phyloP scores from a whole-genome alignment of 2,113 vertebrate species.

The Anseranas semipalmata region DNA sequence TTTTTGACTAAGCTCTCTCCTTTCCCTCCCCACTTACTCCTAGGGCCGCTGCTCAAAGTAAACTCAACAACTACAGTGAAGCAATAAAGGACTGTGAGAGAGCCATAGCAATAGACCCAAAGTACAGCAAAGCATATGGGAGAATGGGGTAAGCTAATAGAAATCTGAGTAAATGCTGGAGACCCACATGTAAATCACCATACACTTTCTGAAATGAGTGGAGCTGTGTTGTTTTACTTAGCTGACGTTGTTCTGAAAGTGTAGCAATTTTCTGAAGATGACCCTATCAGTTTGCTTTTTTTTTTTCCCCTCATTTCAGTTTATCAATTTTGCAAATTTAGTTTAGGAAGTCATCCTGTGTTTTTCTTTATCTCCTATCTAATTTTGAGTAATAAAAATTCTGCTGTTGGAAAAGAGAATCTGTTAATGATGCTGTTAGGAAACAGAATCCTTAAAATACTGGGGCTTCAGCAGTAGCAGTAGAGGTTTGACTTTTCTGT shows the following conservation, averaged over 20 bases:
- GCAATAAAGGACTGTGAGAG: slow-evolving; percentile 93
- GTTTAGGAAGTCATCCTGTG: neutral
- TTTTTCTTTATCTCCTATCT: neutral
- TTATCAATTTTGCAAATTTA: neutral
- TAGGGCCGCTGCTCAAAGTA: slow-evolving; percentile 96
- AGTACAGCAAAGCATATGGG: slow-evolving; percentile 97
- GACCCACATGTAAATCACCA: neutral
- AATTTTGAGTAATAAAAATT: neutral
- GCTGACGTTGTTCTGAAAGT: neutral
- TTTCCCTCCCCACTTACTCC: neutral
- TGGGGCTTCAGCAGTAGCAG: neutral
- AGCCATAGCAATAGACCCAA: slow-evolving; percentile 92
- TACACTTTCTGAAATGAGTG: neutral
- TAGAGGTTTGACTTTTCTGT: neutral
- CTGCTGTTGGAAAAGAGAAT: neutral
- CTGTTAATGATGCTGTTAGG: neutral
- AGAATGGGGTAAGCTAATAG: slow-evolving; percentile 91
- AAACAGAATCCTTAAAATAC: neutral
- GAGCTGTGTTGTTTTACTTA: neutral
- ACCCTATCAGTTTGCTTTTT: neutral
- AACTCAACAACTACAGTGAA: slow-evolving; percentile 90
- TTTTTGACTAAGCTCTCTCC: neutral
- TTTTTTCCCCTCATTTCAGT: neutral
- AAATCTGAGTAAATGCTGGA: neutral
- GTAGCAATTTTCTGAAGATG: neutral